A percentile compares a stretch with the other conserved stretches of the same genome.
Conservation (phyloP, 2,113 vertebrate species). For the Pica pica region DNA sequence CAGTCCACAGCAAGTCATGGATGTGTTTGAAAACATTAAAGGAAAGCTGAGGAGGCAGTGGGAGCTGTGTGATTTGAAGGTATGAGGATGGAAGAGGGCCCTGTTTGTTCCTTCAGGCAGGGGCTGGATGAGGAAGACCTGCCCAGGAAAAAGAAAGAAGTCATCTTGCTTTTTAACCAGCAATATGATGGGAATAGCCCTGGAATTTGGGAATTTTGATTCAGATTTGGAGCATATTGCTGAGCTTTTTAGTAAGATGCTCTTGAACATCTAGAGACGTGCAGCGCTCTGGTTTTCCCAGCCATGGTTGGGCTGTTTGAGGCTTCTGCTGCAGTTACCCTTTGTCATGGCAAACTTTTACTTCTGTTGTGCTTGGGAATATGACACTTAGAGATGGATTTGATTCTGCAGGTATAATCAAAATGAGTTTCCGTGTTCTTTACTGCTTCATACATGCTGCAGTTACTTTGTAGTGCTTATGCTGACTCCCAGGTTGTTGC, state of each 20-base stretch:
- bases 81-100: background rate
- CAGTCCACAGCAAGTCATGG: background rate
- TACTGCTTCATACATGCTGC: background rate
- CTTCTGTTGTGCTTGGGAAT: background rate
- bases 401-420: background rate
- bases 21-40: background rate
- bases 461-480: background rate
- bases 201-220: background rate
- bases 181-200: background rate
- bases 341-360: background rate
- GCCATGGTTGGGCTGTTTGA: background rate
- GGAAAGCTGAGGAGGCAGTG: background rate
- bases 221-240: background rate
- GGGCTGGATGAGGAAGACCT: background rate
- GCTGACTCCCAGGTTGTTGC: background rate
- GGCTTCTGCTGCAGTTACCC: background rate
- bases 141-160: background rate
- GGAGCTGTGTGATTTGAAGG: background rate
- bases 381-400: fast-evolving
- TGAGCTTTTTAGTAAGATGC: background rate
- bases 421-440: background rate
- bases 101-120: background rate
- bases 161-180: background rate
- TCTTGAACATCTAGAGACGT: background rate
- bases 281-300: background rate